Evolutionary conservation across 2,113 vertebrate species (phyloP), one percentile per base, ranked within the genome.

Genomic region (Amphilophus citrinellus): DNA sequence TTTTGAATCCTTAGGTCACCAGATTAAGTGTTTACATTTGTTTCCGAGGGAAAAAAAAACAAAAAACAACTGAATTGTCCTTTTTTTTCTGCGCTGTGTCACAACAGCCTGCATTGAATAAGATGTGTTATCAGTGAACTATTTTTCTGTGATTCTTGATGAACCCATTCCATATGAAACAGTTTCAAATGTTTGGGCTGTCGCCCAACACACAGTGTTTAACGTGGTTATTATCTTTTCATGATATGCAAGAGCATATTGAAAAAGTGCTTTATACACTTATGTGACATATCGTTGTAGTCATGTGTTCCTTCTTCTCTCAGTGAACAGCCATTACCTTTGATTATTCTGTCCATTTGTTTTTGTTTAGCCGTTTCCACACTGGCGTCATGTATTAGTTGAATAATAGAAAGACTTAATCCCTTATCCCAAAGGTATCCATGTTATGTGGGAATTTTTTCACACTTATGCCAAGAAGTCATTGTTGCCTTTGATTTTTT

Each of bases 391-490:
- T 57, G 37, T 3, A 5, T 84, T 73, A 59, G 82, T 18, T 77
- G 30, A 78, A 82, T 68, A 63, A 59, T 42, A 82, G 76, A 84
- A 53, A 50, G 30, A 76, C 62, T 78, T 61, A 27, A 57, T 56
- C 76, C 80, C 83, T 88, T 86, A 91, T 94, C 89, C 94, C 94
- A 96, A 96, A 95, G 90, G 77, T 88, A 58, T 95, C 79, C 71
- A 59, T 87, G 76, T 89, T 77, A 35, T 92, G 80, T 84, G 87
- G 84, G 82, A 60, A 83, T 76, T 59, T 86, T 71, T 59, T 89
- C 78, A 90, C 91, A 92, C 77, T 89, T 83, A 94, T 86, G 92
- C 94, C 94, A 95, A 95, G 94, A 95, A 94, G 83, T 95, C 93
- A 93, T 91, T 88, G 88, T 93, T 91, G 87, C 89, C 92, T 93